These are phyloP conservation scores for Shinisaurus crocodilurus DNA, from an alignment of 2,113 vertebrate genomes.

Conservation along the genomic window DNA sequence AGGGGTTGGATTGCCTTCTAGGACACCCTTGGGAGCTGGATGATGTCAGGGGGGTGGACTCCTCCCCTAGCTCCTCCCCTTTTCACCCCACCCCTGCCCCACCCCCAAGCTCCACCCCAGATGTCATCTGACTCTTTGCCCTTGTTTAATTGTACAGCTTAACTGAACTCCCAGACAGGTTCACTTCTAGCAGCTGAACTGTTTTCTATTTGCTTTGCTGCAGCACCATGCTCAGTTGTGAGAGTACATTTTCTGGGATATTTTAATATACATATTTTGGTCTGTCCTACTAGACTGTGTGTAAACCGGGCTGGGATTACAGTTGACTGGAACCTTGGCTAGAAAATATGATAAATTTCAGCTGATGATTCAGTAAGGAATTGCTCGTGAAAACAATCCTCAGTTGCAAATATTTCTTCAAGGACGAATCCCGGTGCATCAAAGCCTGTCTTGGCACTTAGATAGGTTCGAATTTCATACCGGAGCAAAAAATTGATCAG, in stretches of 20 bases:
- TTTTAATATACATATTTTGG: not conserved
- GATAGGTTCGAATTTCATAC: conserved; percentile 24
- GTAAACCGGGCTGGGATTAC: conserved; percentile 1
- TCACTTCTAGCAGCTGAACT: not conserved
- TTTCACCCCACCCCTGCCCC: no score
- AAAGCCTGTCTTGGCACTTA: conserved; percentile 16
- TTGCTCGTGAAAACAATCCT: conserved; percentile 29
- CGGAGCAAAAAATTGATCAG: not conserved
- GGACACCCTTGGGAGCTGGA: no score
- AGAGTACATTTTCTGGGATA: not conserved
- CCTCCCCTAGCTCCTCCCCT: no score
- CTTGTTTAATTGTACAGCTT: not conserved
- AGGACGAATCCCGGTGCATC: conserved; percentile 3
- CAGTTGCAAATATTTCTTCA: not conserved
- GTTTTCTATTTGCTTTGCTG: not conserved
- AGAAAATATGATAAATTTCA: conserved; percentile 32
- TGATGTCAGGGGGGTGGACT: no score
- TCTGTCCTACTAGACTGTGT: not conserved
- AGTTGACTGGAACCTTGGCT: not conserved
- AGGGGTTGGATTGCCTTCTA: no score
- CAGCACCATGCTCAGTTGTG: not conserved
- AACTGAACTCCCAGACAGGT: not conserved
- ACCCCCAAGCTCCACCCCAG: no score
- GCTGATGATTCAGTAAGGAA: conserved; percentile 5
- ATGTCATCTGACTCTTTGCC: no score